phyloP scores from a whole-genome alignment of 2,113 vertebrate genomes.

The Eidolon helvum region DNA sequence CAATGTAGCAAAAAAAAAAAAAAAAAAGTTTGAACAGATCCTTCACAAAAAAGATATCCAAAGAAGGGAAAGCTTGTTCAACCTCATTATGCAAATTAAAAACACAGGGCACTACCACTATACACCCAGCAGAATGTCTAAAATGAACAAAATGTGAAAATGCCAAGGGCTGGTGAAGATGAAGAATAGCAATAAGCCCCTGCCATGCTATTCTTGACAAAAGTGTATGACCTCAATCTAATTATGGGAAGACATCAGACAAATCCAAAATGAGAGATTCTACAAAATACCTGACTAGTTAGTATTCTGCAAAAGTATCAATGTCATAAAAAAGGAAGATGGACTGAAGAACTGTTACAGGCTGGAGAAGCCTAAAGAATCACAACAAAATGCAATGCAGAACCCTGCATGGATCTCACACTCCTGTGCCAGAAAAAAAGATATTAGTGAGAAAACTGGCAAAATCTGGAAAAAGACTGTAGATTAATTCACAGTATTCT shows the following conservation, averaged over 20 bases:
- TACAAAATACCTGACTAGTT: not conserved
- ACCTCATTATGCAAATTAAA: not conserved
- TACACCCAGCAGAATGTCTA: not conserved
- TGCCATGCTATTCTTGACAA: not conserved
- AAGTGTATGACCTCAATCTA: not conserved
- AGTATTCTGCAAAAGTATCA: not conserved
- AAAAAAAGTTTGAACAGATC: not conserved
- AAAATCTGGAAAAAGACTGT: not conserved
- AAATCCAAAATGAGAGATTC: not conserved
- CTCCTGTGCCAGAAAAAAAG: not conserved
- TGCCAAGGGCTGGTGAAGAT: not conserved
- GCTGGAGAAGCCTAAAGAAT: not conserved
- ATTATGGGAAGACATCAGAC: not conserved
- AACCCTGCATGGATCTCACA: not conserved
- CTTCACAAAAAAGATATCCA: not conserved
- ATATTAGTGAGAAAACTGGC: not conserved
- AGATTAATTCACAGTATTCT: rapidly evolving
- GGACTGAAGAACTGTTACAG: not conserved
- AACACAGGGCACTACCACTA: too few species aligned
- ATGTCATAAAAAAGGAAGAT: too few species aligned
- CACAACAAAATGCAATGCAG: not conserved
- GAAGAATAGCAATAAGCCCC: not conserved
- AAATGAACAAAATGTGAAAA: not conserved
- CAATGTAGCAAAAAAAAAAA: not conserved
- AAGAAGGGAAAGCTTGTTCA: not conserved